Percentiles rank a stretch among this genome's conserved stretches.
Conservation (phyloP, 2,888 invertebrate genomes). For the Callosobruchus maculatus region DNA sequence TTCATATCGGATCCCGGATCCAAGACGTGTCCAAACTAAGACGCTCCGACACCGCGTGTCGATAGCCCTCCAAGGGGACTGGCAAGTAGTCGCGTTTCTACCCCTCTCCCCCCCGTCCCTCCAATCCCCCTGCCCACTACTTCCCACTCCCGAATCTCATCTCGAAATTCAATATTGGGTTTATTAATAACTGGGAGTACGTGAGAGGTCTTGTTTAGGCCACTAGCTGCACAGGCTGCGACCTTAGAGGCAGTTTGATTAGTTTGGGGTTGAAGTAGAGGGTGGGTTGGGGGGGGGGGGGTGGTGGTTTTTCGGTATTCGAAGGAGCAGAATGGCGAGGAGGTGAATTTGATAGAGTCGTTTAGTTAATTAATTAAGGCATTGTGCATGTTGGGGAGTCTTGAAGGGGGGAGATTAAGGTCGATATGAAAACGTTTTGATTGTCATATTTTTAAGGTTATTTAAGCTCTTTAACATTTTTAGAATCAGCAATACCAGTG, state of each 20-base stretch:
- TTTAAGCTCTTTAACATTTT: too few species aligned
- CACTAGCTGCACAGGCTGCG: background rate
- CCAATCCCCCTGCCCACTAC: too few species aligned
- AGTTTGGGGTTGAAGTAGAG: background rate
- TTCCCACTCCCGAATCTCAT: background rate
- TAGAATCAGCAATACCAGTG: too few species aligned
- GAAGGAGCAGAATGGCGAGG: background rate
- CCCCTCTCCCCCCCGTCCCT: too few species aligned
- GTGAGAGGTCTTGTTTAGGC: background rate
- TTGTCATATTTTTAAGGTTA: too few species aligned
- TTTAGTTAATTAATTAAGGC: background rate
- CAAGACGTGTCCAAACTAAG: background rate
- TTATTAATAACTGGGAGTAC: background rate
- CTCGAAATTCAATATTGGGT: background rate
- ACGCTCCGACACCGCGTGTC: background rate
- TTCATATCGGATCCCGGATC: background rate
- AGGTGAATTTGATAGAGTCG: background rate
- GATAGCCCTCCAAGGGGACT: background rate
- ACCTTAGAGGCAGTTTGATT: background rate
- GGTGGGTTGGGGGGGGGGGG: background rate
- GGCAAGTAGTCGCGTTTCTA: background rate
- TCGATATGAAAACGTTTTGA: too few species aligned
- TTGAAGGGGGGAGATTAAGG: background rate
- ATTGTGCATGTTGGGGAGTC: background rate
- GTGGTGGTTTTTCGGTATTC: background rate